These are phyloP conservation scores for Melitaea athalia DNA, from an alignment of 2,888 invertebrate genomes.

Conservation along the genomic window DNA sequence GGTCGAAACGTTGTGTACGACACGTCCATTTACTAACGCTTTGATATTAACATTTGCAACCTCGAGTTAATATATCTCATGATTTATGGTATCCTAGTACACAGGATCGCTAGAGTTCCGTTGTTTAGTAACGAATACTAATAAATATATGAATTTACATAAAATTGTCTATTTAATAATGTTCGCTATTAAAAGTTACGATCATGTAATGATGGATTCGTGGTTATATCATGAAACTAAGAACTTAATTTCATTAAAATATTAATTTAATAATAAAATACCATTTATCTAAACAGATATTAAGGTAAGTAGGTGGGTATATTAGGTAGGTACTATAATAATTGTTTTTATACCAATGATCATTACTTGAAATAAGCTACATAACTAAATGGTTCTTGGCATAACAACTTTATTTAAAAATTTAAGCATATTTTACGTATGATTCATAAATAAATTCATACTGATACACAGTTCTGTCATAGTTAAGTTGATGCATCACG, in stretches of 20 bases:
- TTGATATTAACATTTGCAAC: conserved; percentile 59
- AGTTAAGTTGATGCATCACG: conserved; percentile 59
- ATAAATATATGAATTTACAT: conserved; percentile 5
- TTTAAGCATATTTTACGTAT: background rate
- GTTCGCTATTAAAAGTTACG: conserved; percentile 1
- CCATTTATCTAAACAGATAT: too few relatives aligned
- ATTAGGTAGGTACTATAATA: too few relatives aligned
- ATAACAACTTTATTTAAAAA: too few relatives aligned
- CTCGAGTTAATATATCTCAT: conserved; percentile 43
- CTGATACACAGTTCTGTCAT: conserved; percentile 18
- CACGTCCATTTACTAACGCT: conserved; percentile 48
- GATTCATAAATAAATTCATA: conserved; percentile 22
- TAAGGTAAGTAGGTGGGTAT: too few relatives aligned
- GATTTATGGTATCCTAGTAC: conserved; percentile 29
- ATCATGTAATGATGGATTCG: background rate
- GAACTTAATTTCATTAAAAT: background rate
- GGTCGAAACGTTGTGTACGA: conserved; percentile 42
- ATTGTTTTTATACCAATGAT: too few relatives aligned
- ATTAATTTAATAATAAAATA: too few relatives aligned
- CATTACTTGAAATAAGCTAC: too few relatives aligned
- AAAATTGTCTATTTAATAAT: conserved; percentile 8
- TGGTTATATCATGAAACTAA: background rate
- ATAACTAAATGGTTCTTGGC: background rate
- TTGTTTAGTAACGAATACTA: conserved; percentile 16
- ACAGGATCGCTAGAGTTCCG: conserved; percentile 14